phyloP scores from a whole-genome alignment of 1,140 invertebrate genomes.

The Magallana angulata region DNA sequence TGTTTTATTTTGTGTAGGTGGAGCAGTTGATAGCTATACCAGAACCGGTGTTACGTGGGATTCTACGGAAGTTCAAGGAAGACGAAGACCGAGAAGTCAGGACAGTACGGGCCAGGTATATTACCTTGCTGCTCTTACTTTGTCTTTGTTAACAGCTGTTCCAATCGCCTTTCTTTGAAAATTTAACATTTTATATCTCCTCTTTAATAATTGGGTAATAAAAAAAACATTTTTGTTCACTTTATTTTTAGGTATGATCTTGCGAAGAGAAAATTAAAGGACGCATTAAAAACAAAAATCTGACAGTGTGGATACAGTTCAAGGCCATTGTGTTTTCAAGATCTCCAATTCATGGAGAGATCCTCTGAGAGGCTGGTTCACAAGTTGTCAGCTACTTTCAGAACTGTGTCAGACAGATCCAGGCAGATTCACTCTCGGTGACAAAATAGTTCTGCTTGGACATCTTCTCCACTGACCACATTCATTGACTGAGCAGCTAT shows the following conservation, averaged over 20 bases:
- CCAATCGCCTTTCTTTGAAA: too few species aligned
- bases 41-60: constrained; percentile 87
- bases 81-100: constrained; percentile 88
- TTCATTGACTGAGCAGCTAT: constrained; percentile 3
- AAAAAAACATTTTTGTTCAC: too few species aligned
- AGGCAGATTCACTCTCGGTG: neutral
- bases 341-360: neutral
- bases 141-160: neutral
- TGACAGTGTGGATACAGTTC: neutral
- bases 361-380: neutral
- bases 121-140: neutral
- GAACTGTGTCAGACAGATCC: neutral
- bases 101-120: constrained; percentile 86
- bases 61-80: constrained; percentile 88
- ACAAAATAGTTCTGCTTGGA: neutral
- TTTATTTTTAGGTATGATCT: constrained; percentile 30
- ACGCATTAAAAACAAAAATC: constrained; percentile 4
- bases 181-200: too few species aligned
- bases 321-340: neutral
- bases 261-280: constrained; percentile 13
- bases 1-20: constrained; percentile 79
- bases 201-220: too few species aligned
- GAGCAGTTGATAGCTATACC: constrained; percentile 92
- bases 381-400: neutral
- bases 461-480: too few species aligned